Conservation (phyloP, 2,888 invertebrate species). For the Leucoma salicis region DNA sequence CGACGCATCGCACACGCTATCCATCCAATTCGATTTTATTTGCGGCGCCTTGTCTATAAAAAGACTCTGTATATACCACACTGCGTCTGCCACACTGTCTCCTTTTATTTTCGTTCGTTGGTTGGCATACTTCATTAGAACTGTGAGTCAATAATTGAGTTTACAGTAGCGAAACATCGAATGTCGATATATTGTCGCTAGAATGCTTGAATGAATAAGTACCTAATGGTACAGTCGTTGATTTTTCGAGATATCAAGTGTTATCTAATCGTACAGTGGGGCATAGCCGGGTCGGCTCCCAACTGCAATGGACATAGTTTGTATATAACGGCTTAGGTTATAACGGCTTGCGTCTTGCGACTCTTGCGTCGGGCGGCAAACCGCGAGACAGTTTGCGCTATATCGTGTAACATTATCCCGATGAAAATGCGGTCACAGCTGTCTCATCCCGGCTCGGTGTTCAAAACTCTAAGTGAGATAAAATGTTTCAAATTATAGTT, state of each 20-base stretch:
- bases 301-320: slow-evolving; percentile 12
- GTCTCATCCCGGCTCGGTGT: slow-evolving; percentile 23
- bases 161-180: too few relatives aligned
- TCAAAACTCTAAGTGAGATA: slow-evolving; percentile 22
- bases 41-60: slow-evolving; percentile 64
- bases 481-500: slow-evolving; percentile 29
- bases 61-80: slow-evolving; percentile 51
- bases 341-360: slow-evolving; percentile 32
- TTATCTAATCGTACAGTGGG: slow-evolving; percentile 20
- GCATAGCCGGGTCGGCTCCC: slow-evolving; percentile 19
- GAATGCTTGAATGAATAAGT: slow-evolving; percentile 9
- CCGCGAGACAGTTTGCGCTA: slow-evolving; percentile 45
- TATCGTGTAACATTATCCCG: slow-evolving; percentile 50
- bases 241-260: slow-evolving; percentile 19
- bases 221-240: slow-evolving; percentile 10
- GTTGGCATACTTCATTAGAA: not conserved
- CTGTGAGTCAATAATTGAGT: slow-evolving; percentile 1
- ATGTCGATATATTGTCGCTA: too few relatives aligned
- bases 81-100: slow-evolving; percentile 65
- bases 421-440: slow-evolving; percentile 45
- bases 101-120: slow-evolving; percentile 33
- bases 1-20: slow-evolving; percentile 27
- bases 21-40: slow-evolving; percentile 64
- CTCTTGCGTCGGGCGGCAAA: slow-evolving; percentile 41
- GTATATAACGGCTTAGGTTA: slow-evolving; percentile 15